Conservation (phyloP, 1,140 invertebrate species). For the Neodiprion pinetum region DNA sequence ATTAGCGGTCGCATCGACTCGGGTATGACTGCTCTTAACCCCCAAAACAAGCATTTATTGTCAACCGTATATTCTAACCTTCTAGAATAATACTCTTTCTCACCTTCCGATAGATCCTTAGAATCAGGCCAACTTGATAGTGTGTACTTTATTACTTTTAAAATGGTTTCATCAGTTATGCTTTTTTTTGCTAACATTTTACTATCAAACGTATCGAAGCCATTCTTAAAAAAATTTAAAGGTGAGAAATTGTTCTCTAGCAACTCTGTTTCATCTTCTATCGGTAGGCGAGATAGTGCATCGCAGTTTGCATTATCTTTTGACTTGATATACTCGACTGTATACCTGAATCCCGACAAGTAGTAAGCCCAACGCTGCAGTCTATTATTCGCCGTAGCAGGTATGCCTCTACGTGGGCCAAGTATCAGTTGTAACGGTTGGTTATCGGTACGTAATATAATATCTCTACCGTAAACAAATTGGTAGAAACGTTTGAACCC, state of each 20-base stretch:
- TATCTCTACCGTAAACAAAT: conserved; percentile 61
- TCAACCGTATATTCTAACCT: not conserved
- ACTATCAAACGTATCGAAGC: not conserved
- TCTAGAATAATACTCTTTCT: not conserved
- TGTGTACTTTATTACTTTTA: conserved; percentile 18
- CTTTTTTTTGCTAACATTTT: not conserved
- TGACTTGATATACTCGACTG: conserved; percentile 39
- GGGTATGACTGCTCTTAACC: conserved; percentile 44
- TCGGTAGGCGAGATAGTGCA: conserved; percentile 35
- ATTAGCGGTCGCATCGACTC: conserved; percentile 29
- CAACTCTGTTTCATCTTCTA: conserved; percentile 9
- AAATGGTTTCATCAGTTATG: conserved; percentile 25
- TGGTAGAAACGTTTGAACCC: conserved; percentile 62
- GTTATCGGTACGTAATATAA: conserved; percentile 60
- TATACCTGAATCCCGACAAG: conserved; percentile 44
- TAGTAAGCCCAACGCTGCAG: conserved; percentile 44
- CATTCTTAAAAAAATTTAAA: not conserved
- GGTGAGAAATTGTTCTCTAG: not conserved
- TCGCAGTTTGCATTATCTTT: conserved; percentile 36
- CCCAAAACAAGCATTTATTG: conserved; percentile 34
- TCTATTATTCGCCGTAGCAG: conserved; percentile 35
- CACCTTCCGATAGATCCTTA: not conserved
- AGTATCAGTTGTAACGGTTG: conserved; percentile 59
- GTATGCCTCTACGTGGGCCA: conserved; percentile 37
- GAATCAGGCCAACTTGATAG: not conserved